Evolutionary conservation across 2,888 invertebrate species (phyloP).

Genomic region (Druceiella hillmani): DNA sequence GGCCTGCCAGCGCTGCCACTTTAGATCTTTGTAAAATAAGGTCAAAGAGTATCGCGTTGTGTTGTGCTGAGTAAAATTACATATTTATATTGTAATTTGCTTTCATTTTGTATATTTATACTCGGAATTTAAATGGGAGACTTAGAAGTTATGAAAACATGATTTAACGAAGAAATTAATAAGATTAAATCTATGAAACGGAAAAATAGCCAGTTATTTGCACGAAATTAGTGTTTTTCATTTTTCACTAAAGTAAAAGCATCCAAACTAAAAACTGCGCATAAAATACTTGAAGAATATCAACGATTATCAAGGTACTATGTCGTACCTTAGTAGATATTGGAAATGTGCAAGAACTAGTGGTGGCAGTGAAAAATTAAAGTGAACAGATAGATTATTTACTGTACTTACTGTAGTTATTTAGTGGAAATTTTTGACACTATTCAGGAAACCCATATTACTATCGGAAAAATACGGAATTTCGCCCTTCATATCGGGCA

Average conservation of each 20-base stretch:
- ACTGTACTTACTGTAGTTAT: conserved; percentile 8
- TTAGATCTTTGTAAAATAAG: no score
- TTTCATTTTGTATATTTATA: not conserved
- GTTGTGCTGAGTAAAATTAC: not conserved
- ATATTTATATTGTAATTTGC: not conserved
- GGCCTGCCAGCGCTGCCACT: no score
- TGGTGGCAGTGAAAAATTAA: not conserved
- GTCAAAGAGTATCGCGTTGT: not conserved
- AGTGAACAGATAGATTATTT: conserved; percentile 4
- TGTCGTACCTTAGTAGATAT: no score
- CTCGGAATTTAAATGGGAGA: not conserved
- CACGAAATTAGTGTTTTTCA: conserved; percentile 1
- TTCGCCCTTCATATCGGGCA: no score
- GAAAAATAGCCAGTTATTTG: not conserved
- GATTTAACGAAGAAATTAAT: no score
- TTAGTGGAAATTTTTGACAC: conserved; percentile 15
- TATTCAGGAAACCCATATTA: conserved; percentile 12
- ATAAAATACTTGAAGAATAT: not conserved
- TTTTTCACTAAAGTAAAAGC: not conserved
- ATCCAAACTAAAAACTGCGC: not conserved
- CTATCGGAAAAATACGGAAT: no score
- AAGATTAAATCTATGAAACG: not conserved
- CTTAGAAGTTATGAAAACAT: not conserved
- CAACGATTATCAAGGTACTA: not conserved
- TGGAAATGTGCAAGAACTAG: conserved; percentile 3